Percentiles rank a stretch among this genome's conserved stretches.
phyloP scores from a whole-genome alignment of 2,888 invertebrate species.

The Dinocampus coccinellae region DNA sequence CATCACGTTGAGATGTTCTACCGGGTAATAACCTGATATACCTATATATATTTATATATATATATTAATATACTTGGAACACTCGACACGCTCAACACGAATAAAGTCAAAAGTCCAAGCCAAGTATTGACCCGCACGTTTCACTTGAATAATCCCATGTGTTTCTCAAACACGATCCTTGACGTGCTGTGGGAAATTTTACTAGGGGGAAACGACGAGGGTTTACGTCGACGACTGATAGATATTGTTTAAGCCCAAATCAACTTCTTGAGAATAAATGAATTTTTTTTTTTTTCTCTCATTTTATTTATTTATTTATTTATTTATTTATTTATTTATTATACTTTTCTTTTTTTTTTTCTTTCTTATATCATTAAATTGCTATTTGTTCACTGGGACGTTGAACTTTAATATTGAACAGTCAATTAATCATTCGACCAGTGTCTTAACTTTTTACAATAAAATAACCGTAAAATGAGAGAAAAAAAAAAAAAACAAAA shows the following conservation, averaged over 20 bases:
- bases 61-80: not conserved
- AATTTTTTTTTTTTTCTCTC: not conserved
- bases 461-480: no score
- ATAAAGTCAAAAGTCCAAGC: constrained; percentile 19
- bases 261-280: not conserved
- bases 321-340: no score
- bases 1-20: constrained; percentile 30
- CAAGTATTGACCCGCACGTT: constrained; percentile 30
- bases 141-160: not conserved
- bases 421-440: not conserved
- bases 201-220: no score
- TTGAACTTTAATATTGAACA: not conserved
- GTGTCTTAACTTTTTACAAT: not conserved
- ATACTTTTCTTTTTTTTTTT: not conserved
- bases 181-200: not conserved
- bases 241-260: not conserved
- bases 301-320: no score
- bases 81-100: not conserved
- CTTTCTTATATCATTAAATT: not conserved
- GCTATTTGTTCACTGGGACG: not conserved
- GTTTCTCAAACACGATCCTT: not conserved
- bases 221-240: not conserved
- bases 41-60: not conserved
- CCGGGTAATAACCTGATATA: constrained; percentile 34
- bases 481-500: not conserved